Conservation (phyloP, 2,888 invertebrate genomes). For the Drosophila ochracea region DNA sequence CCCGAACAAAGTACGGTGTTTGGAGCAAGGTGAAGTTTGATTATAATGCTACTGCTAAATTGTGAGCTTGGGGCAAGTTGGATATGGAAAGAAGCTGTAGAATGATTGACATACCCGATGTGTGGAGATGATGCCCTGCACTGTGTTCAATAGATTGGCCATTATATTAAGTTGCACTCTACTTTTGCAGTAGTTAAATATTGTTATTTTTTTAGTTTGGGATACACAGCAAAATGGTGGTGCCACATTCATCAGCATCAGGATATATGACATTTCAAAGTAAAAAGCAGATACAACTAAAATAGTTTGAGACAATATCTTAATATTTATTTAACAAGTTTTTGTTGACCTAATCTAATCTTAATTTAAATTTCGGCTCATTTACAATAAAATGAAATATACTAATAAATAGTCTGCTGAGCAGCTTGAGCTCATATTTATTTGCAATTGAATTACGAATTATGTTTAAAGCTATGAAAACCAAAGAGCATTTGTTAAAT, state of each 20-base stretch:
- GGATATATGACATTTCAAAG: not conserved
- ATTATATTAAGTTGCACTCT: not conserved
- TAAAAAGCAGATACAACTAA: not conserved
- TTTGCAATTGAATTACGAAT: not conserved
- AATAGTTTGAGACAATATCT: not conserved
- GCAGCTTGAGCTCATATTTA: not conserved
- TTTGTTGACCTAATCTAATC: not conserved
- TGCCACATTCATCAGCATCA: not conserved
- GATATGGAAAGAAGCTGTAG: slow-evolving; percentile 1
- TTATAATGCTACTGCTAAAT: slow-evolving; percentile 34
- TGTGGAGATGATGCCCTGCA: not conserved
- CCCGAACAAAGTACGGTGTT: slow-evolving; percentile 17
- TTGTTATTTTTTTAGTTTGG: not conserved
- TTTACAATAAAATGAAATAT: not conserved
- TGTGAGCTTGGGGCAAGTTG: not conserved
- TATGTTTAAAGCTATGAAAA: not conserved
- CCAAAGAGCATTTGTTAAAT: slow-evolving; percentile 19
- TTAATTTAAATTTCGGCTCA: not conserved
- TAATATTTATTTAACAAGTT: not conserved
- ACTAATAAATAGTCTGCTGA: not conserved
- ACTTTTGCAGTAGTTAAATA: not conserved
- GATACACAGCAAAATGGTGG: not conserved
- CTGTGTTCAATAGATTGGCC: not conserved
- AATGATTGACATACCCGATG: slow-evolving; percentile 13
- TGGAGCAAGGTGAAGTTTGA: slow-evolving; percentile 34